Evolutionary conservation across 2,113 vertebrate species (phyloP).

Genomic region (Myrmecophaga tridactyla): DNA sequence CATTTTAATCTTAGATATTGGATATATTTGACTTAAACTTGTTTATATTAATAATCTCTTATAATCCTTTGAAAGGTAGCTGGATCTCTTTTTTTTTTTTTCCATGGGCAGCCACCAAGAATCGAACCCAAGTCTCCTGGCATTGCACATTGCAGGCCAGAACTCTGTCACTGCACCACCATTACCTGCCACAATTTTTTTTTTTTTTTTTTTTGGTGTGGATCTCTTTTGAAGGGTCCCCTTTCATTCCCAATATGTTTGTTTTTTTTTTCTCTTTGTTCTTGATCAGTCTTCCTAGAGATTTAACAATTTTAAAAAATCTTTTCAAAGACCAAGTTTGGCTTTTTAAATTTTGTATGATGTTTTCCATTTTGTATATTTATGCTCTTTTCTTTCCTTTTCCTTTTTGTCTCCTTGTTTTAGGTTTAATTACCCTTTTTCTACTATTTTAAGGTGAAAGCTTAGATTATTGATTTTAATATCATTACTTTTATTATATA

Average conservation of each 20-base stretch:
- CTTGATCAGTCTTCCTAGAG: neutral
- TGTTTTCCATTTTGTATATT: neutral
- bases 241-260: neutral
- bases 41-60: neutral
- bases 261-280: neutral
- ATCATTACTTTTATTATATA: neutral
- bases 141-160: too few relatives aligned
- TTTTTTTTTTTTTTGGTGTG: too few relatives aligned
- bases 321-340: neutral
- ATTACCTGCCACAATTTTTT: too few relatives aligned
- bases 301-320: neutral
- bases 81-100: neutral
- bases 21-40: neutral
- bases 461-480: neutral
- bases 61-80: neutral
- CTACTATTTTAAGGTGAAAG: neutral
- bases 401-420: neutral
- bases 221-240: neutral
- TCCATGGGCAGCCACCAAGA: too few relatives aligned
- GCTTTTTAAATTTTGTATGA: neutral
- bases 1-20: neutral
- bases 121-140: too few relatives aligned
- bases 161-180: too few relatives aligned
- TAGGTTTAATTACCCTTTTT: neutral
- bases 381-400: neutral